A percentile compares a stretch with the other conserved stretches of the same genome.
Conservation (phyloP, 2,113 vertebrate genomes). For the Pseudorhombus dupliciocellatus region DNA sequence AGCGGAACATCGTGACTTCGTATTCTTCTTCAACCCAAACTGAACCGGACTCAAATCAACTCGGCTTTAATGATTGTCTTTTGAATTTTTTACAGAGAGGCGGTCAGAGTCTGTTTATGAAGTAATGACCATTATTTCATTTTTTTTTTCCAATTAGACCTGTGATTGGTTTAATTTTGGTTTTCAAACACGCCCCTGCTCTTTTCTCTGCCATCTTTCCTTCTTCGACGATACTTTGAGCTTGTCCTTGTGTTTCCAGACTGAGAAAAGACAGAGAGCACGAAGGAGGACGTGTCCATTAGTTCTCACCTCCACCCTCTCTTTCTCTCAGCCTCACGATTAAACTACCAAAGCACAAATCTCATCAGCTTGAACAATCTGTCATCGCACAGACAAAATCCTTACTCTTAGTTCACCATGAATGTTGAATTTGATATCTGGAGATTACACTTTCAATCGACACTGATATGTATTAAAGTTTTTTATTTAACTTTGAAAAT, state of each 20-base stretch:
- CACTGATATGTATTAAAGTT: not conserved
- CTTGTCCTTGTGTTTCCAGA: not conserved
- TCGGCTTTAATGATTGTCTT: not conserved
- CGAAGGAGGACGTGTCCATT: not conserved
- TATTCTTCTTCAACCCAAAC: conserved; percentile 27
- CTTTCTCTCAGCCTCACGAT: not conserved
- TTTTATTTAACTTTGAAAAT: conserved; percentile 7
- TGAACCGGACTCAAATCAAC: not conserved
- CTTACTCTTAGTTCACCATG: not conserved
- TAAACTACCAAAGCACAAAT: conserved; percentile 55
- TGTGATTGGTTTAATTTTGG: not conserved
- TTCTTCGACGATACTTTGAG: too few relatives aligned
- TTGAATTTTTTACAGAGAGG: not conserved
- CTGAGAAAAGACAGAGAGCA: not conserved
- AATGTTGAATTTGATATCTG: not conserved
- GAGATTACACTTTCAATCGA: not conserved
- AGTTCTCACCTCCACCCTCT: not conserved
- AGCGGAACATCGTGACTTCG: conserved; percentile 26
- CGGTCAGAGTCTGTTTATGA: not conserved
- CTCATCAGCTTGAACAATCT: conserved; percentile 1
- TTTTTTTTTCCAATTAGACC: not conserved
- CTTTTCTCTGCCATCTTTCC: conserved; percentile 10
- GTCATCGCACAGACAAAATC: not conserved
- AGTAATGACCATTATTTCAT: conserved; percentile 2
- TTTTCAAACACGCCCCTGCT: not conserved